A percentile compares a stretch with the other conserved stretches of the same genome.
Evolutionary conservation across 2,113 vertebrate genomes (phyloP).

Genomic region (Chaenocephalus aceratus): DNA sequence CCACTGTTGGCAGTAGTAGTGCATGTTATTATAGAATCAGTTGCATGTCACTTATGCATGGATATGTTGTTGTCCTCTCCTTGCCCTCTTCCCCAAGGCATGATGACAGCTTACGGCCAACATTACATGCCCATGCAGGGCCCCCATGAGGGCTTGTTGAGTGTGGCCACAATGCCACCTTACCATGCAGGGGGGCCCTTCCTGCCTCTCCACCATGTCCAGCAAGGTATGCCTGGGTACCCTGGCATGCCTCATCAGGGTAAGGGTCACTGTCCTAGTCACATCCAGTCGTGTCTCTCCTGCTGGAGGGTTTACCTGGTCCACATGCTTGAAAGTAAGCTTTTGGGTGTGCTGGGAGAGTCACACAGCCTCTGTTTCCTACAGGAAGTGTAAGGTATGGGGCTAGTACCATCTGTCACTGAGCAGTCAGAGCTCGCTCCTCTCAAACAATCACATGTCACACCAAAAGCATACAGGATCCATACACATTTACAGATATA

Average conservation of each 20-base stretch:
- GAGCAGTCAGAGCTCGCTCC: constrained; percentile 45
- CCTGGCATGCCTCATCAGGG: constrained; percentile 95
- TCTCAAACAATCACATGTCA: constrained; percentile 24
- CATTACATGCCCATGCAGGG: constrained; percentile 98
- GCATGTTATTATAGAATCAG: constrained; percentile 91
- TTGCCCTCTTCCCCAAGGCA: constrained; percentile 90
- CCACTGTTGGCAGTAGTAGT: constrained; percentile 81
- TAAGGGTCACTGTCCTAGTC: constrained; percentile 88
- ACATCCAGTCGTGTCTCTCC: constrained; percentile 81
- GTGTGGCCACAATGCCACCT: constrained; percentile 98
- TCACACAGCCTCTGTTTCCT: too few species aligned
- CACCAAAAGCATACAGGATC: constrained; percentile 24
- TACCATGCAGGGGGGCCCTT: constrained; percentile 92
- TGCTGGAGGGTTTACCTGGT: constrained; percentile 82
- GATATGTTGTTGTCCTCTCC: constrained; percentile 92
- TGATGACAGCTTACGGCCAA: constrained; percentile 98
- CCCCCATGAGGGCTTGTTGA: constrained; percentile 98
- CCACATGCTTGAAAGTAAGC: constrained; percentile 32
- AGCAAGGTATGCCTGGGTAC: constrained; percentile 94
- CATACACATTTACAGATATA: constrained; percentile 45
- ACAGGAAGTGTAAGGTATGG: too few species aligned
- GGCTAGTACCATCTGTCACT: constrained; percentile 9
- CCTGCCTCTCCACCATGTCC: constrained; percentile 93
- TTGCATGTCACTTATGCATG: constrained; percentile 96
- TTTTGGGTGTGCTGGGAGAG: too few species aligned